Percentiles rank a stretch among this genome's conserved stretches.
phyloP scores from a whole-genome alignment of 2,113 vertebrate species.

The Micronycteris hirsuta region DNA sequence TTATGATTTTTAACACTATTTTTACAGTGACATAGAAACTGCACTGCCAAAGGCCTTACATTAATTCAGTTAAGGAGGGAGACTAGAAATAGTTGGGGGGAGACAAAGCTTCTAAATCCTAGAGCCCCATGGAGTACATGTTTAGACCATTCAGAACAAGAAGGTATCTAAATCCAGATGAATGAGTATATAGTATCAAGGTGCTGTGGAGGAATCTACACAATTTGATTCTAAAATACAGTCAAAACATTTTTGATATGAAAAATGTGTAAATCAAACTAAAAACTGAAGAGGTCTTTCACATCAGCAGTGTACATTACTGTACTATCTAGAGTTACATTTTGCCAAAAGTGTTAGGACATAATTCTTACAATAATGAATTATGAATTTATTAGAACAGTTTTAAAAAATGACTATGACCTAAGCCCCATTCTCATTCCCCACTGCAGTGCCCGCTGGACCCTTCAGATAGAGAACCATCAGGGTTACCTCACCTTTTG shows the following conservation, averaged over 20 bases:
- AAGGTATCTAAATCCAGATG: background rate
- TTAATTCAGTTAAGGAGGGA: background rate
- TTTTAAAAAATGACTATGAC: background rate
- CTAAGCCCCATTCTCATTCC: background rate
- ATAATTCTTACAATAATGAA: conserved; percentile 5
- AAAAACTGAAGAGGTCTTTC: conserved; percentile 14
- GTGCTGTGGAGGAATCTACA: background rate
- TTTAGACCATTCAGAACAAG: background rate
- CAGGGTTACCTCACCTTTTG: background rate
- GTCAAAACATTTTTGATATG: background rate
- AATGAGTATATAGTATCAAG: background rate
- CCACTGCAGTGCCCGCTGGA: background rate
- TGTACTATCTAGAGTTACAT: background rate
- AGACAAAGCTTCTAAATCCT: background rate
- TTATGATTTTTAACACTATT: background rate
- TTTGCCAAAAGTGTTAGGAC: conserved; percentile 8
- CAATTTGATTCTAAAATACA: background rate
- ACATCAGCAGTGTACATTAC: background rate
- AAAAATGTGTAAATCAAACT: conserved; percentile 34
- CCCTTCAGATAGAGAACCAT: background rate
- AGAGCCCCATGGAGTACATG: background rate
- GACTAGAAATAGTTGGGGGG: background rate
- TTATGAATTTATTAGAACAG: background rate
- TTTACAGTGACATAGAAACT: background rate
- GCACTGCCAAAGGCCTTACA: background rate